Base-by-base conservation (phyloP, 2,113 vertebrate genomes). In the Perca flavescens region DNA sequence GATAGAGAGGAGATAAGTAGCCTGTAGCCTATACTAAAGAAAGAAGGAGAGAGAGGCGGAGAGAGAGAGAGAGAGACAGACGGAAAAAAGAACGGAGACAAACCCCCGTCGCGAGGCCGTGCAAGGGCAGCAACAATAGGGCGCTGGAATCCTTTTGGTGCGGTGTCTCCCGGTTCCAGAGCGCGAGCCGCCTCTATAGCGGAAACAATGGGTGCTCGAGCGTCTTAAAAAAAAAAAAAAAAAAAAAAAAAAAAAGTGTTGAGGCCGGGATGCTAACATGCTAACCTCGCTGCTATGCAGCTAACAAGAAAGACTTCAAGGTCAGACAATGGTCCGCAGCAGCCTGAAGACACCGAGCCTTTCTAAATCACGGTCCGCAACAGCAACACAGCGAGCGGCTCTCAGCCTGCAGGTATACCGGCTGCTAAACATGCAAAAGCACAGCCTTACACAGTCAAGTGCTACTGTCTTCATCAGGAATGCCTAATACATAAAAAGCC, bases 321-420 rank as follows among this genome's bases (percentile, higher is more conserved):
- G 94, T 95, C 92, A 95, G 88, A 94, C 88, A 92, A 93, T 82
- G 87, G 82, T 52, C 75, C 70, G 47, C 49, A 10, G 67, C 57
- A 67, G 71, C 77, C 49, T 22, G 8, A 22, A 79, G 70, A 87
- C 63, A 19, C 65, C 13, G 28, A 8, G 73, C 25, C 16, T 25
- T 65, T 63, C 50, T 60, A 12, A n/a, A 5, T 62, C 70, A 22
- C 25, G 22, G 54, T 36, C 10, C 36, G 22, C 12, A 52, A 0
- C 40, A 43, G 40, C 40, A 10, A 11, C 40, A 1, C 34, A 34
- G 34, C 34, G 34, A 34, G 34, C 34, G 6, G 34, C 34, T 34
- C 34, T 6, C 34, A 34, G 34, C 34, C 34, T 6, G 10, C 40
- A 73, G 61, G 43, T 63, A 72, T 2, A 28, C 8, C 17, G 2